Evolutionary conservation across 2,113 vertebrate species (phyloP).

Genomic region (Poeciliopsis prolifica): DNA sequence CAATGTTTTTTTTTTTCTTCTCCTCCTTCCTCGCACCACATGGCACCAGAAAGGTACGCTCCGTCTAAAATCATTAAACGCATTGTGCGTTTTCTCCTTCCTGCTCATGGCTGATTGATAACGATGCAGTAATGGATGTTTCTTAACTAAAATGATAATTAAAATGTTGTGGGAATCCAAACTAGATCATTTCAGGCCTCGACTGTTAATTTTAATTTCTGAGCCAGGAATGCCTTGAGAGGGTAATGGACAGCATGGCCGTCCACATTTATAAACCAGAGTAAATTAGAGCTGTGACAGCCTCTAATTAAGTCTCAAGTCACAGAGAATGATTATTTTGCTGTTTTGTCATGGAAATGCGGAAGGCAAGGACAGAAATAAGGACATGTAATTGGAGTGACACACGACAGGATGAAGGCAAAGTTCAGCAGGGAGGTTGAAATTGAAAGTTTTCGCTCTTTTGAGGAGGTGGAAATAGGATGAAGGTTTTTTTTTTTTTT

Average conservation of each 20-base stretch:
- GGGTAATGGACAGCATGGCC: constrained; percentile 46
- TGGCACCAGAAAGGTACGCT: neutral
- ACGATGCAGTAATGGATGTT: constrained; percentile 2
- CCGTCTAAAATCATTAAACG: constrained; percentile 8
- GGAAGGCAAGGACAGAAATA: constrained; percentile 12
- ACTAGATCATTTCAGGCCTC: constrained; percentile 18
- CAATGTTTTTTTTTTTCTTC: neutral
- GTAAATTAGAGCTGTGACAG: constrained; percentile 43
- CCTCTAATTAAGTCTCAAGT: constrained; percentile 53
- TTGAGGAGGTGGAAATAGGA: constrained; percentile 34
- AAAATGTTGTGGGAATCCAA: constrained; percentile 34
- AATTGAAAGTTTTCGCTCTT: constrained; percentile 39
- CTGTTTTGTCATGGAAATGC: constrained; percentile 43
- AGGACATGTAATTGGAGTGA: constrained; percentile 19
- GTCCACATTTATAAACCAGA: constrained; percentile 38
- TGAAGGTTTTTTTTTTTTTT: constrained; percentile 19
- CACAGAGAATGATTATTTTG: constrained; percentile 36
- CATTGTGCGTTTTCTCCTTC: neutral
- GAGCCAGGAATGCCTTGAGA: constrained; percentile 29
- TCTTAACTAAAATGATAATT: constrained; percentile 15
- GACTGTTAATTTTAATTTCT: constrained; percentile 39
- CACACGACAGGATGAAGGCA: constrained; percentile 24
- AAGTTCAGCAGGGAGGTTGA: constrained; percentile 21
- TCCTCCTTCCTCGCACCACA: constrained; percentile 6
- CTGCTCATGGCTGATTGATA: constrained; percentile 8